Conservation (phyloP, 2,113 vertebrate species). For the Leiothrix lutea region DNA sequence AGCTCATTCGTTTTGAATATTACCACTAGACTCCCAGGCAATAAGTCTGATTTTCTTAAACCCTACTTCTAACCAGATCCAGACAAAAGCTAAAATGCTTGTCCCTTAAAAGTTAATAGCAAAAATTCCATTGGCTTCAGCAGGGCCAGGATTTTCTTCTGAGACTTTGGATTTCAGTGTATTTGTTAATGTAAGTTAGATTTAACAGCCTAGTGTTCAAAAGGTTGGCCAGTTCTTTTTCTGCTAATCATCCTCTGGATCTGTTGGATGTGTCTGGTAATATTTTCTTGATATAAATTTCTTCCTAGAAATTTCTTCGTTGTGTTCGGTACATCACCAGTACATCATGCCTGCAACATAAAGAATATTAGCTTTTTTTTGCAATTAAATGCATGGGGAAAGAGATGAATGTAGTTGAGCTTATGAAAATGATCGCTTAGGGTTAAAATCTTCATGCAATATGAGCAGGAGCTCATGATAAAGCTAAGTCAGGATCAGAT, state of each 20-base stretch:
- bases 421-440: not conserved
- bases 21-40: constrained; percentile 18
- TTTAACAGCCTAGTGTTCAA: not conserved
- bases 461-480: not conserved
- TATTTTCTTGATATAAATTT: not conserved
- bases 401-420: not conserved
- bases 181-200: not conserved
- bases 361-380: not conserved
- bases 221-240: not conserved
- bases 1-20: constrained; percentile 45
- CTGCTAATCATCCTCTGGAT: not conserved
- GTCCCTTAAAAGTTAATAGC: constrained; percentile 29
- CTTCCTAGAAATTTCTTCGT: not conserved
- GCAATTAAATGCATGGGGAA: not conserved
- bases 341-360: not conserved
- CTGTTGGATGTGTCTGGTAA: not conserved
- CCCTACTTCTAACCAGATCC: constrained; percentile 19
- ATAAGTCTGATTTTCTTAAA: constrained; percentile 55
- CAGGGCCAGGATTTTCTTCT: not conserved
- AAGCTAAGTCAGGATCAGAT: not conserved
- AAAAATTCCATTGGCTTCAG: constrained; percentile 20
- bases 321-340: not conserved
- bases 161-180: not conserved
- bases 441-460: not conserved
- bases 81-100: constrained; percentile 33